These are phyloP conservation scores for Phortica okadai DNA, from an alignment of 2,888 invertebrate genomes.

Conservation along the genomic window DNA sequence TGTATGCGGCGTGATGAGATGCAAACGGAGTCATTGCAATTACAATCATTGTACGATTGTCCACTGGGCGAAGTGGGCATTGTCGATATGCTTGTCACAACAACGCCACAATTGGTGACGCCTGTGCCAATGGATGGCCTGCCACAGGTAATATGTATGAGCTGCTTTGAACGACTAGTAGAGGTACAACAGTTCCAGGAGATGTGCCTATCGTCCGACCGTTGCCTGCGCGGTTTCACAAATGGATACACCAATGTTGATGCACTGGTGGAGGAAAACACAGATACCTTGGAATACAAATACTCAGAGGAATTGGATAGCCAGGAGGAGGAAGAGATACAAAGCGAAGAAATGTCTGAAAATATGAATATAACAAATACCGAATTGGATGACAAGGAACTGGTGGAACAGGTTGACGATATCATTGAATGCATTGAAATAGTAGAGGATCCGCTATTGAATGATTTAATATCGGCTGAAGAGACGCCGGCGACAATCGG, in stretches of 20 bases:
- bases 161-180: slow-evolving; percentile 78
- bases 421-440: slow-evolving; percentile 11
- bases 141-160: slow-evolving; percentile 79
- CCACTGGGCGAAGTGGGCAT: slow-evolving; percentile 13
- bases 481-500: not conserved
- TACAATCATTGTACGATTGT: slow-evolving; percentile 28
- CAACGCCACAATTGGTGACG: slow-evolving; percentile 17
- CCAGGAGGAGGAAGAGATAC: not conserved
- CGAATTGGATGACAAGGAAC: not conserved
- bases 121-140: slow-evolving; percentile 77
- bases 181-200: slow-evolving; percentile 78
- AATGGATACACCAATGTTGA: not conserved
- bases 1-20: slow-evolving; percentile 44
- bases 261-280: slow-evolving; percentile 21
- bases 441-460: slow-evolving; percentile 5
- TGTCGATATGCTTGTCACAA: slow-evolving; percentile 4
- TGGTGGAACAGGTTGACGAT: slow-evolving; percentile 9
- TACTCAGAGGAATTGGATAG: too few species aligned
- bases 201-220: slow-evolving; percentile 77
- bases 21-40: not conserved
- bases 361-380: too few species aligned
- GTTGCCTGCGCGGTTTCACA: slow-evolving; percentile 62
- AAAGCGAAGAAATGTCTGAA: not conserved
- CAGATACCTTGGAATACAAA: slow-evolving; percentile 27
- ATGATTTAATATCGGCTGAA: not conserved